Evolutionary conservation across 2,113 vertebrate species (phyloP).

Genomic region (Vicugna pacos): DNA sequence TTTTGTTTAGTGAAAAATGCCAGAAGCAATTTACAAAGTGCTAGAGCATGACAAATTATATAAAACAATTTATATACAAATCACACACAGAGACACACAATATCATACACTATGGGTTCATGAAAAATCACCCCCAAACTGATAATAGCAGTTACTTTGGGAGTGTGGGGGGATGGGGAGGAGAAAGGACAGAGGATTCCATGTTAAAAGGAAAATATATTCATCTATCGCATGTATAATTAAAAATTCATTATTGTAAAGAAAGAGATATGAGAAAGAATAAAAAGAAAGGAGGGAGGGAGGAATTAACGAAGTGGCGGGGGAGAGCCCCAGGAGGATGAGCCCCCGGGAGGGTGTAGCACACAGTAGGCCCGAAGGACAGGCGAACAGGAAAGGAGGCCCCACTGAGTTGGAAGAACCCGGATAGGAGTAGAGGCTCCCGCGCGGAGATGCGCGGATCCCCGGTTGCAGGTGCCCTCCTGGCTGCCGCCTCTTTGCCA

Average conservation of each 20-base stretch:
- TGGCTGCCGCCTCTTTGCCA: background rate
- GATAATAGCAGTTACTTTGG: background rate
- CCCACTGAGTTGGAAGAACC: background rate
- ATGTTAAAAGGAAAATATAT: background rate
- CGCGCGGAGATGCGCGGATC: fast-evolving
- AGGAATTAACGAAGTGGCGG: background rate
- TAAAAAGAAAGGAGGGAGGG: background rate
- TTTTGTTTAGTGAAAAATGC: background rate
- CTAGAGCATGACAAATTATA: background rate
- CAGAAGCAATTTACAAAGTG: background rate
- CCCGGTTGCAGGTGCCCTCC: fast-evolving
- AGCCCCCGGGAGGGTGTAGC: fast-evolving
- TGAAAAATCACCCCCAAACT: background rate
- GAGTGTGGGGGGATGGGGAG: fast-evolving
- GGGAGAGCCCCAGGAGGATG: background rate
- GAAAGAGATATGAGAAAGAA: background rate
- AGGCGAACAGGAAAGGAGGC: fast-evolving
- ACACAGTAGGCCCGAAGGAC: fast-evolving
- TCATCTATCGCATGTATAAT: background rate
- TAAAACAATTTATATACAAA: background rate
- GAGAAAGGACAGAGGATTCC: background rate
- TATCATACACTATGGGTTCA: background rate
- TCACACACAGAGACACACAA: background rate
- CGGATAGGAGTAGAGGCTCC: fast-evolving
- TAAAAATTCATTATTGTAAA: background rate